Evolutionary conservation across 2,797 vertebrate species (phyloP).

Genomic region (Micrastur ruficollis): DNA sequence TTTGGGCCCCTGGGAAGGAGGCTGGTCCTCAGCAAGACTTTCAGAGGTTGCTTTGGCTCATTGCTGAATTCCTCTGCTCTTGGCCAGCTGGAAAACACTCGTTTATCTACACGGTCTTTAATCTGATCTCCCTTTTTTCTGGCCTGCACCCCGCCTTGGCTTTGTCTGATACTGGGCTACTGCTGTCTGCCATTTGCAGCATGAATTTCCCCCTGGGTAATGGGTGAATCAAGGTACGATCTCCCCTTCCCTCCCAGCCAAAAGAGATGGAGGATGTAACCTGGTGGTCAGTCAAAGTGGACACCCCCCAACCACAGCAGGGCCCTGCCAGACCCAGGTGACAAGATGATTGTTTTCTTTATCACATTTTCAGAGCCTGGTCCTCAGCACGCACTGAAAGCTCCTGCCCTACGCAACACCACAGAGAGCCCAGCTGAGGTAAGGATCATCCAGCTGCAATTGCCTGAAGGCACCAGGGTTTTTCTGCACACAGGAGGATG

Average conservation of each 20-base stretch:
- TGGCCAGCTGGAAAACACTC: neutral
- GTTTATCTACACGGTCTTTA: neutral
- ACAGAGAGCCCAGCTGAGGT: rapidly evolving
- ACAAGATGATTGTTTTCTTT: neutral
- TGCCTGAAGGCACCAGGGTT: neutral
- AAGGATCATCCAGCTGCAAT: neutral
- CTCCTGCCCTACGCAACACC: neutral
- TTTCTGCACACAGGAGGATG: neutral
- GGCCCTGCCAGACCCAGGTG: neutral
- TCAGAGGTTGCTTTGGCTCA: neutral
- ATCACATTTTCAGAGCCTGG: neutral
- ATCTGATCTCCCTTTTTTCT: neutral
- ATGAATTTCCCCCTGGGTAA: neutral
- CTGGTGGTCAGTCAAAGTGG: neutral
- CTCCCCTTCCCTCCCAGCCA: neutral
- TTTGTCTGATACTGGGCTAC: neutral
- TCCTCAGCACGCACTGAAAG: neutral
- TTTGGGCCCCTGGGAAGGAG: neutral
- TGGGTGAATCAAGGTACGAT: neutral
- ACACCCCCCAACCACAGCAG: no score
- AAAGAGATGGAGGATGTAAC: neutral
- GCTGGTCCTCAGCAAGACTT: neutral
- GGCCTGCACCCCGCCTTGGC: neutral
- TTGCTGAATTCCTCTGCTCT: neutral
- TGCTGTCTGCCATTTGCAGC: neutral